Evolutionary conservation across 2,888 invertebrate species (phyloP), one percentile per base, ranked within the genome.

Genomic region (Rhagophthalmus giganteus): DNA sequence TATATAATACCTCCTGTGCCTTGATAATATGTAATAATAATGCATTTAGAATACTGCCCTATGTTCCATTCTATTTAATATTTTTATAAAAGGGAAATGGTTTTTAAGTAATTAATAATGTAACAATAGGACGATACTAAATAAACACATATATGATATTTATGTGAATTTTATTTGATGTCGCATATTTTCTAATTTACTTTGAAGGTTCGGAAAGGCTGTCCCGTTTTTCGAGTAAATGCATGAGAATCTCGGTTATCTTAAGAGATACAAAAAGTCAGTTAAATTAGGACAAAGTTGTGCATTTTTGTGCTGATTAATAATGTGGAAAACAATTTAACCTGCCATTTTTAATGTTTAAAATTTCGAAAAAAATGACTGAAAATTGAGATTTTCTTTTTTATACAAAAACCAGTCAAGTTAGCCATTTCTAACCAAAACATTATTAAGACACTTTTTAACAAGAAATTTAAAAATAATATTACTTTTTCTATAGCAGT

Each of bases 1-100:
- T n/a, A n/a, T n/a, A n/a, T n/a, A n/a, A 42, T 16, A 51, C 51
- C 51, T 51, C 44, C 44, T 44, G 51, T 51, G 51, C 51, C 51
- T 51, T 51, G 40, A 31, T 31, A 31, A 41, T 41, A 16, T 30
- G n/a, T 46, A 10, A 14, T 11, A 9, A 27, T 27, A 27, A 15
- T 37, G 46, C 37, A 24, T 46, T 46, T 33, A 34, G 37, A 37
- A 24, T 20, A 42, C 37, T 44, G 27, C 37, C 16, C 30, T 33
- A 33, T 26, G 16, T 44, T 51, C 33, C 8, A 39, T 39, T 41
- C 30, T 38, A 44, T 37, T 50, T 50, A 45, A 45, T 50, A 50
- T 51, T 51, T 51, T 51, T 51, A 45, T 51, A 51, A 28, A 33
- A 44, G 25, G 34, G 34, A 13, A 44, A 25, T 32, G 10, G 12